phyloP scores from a whole-genome alignment of 2,888 invertebrate genomes.

The Pheosia gnoma region DNA sequence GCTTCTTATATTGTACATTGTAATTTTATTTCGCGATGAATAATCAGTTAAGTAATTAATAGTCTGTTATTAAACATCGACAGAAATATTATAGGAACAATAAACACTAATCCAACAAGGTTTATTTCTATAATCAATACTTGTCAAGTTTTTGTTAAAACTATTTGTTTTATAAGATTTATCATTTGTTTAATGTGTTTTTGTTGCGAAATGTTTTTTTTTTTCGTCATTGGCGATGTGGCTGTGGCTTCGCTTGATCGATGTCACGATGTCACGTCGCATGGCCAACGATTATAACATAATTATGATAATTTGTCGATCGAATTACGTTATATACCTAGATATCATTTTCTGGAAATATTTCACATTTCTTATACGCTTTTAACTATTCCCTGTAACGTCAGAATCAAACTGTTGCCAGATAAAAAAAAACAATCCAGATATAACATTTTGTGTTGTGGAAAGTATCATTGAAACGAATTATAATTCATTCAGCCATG shows the following conservation, averaged over 20 bases:
- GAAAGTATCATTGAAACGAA: no score
- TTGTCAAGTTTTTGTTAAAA: background rate
- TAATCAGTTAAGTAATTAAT: no score
- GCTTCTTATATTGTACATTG: no score
- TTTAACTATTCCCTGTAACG: no score
- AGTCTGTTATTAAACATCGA: background rate
- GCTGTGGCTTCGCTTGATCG: conserved; percentile 3
- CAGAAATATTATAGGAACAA: background rate
- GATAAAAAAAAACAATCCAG: no score
- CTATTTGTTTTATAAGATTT: conserved; percentile 2
- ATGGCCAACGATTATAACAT: background rate
- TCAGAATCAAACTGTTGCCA: no score
- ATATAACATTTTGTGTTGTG: no score
- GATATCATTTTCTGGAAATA: no score
- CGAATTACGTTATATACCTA: no score
- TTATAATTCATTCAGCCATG: no score
- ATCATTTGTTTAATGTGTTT: background rate
- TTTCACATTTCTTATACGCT: no score
- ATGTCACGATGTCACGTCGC: background rate
- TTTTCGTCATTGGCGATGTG: background rate
- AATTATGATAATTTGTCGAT: background rate
- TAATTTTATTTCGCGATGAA: no score
- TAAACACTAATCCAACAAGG: background rate
- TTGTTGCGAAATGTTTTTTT: conserved; percentile 4
- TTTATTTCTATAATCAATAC: background rate